Base-by-base conservation (phyloP, 2,113 vertebrate species). In the Heteronetta atricapilla region DNA sequence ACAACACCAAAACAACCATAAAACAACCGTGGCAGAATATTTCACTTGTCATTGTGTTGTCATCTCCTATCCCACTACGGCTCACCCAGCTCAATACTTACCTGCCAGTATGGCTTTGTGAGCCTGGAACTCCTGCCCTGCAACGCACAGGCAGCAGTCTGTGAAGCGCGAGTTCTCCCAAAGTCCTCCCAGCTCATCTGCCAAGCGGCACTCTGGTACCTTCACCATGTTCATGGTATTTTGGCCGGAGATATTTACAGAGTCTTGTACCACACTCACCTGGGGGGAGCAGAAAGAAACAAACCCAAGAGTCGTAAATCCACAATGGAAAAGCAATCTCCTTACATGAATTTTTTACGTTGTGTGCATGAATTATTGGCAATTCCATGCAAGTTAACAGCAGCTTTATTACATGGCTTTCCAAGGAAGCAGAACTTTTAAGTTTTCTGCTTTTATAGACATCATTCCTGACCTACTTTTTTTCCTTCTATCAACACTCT, bases 241-340 rank as follows among this genome's bases (percentile, higher is more conserved):
- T 97, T 99, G 99, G 13, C 99, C 99, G 1, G 99, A 99, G 96
- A 99, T 99, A 96, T 99, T 99, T 88, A 99, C 99, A 0, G 99
- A 99, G 97, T 99, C 99, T 95, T 99, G 99, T 21, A 99, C 99
- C 97, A 99, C 99, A 69, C 99, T 99, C 95, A 99, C 99, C 99
- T 99, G 48, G 48, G 48, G 48, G 86, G n/a, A 67, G 33, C 62
- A 81, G 92, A 91, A 44, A 42, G 6, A 33, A 48, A 48, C 34
- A 62, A 60, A 72, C 4, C 56, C 23, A 16, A 16, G 53, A 4
- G 7, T 74, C 48, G 75, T 38, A 48, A 40, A 10, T 2, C 4
- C 42, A 8, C 5, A 2, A 4, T 42, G n/a, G 7, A 46, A 68
- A 62, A 38, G 3, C 4, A 0, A 29, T 22, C 10, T 68, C 22